A percentile compares a stretch with the other conserved stretches of the same genome.
Evolutionary conservation across 2,113 vertebrate species (phyloP).

Genomic region (Platysteira castanea): DNA sequence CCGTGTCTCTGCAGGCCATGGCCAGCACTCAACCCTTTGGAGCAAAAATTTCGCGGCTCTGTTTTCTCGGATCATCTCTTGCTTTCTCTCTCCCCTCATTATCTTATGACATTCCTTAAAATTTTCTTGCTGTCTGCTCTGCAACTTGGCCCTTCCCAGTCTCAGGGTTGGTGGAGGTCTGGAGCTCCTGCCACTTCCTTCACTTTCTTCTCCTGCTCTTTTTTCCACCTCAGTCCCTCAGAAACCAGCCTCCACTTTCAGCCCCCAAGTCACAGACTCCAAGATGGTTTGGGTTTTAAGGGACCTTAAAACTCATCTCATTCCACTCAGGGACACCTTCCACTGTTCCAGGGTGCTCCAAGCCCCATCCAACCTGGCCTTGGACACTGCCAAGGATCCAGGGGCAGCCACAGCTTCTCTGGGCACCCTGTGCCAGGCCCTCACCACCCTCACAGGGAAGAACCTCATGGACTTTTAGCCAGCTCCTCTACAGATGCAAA

Average conservation of each 20-base stretch:
- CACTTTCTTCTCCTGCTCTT: neutral
- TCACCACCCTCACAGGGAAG: neutral
- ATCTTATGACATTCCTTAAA: rapidly evolving
- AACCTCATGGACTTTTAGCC: neutral
- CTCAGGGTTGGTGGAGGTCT: neutral
- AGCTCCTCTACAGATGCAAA: neutral
- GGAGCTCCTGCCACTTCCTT: neutral
- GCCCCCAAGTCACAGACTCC: neutral
- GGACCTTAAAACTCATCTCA: neutral
- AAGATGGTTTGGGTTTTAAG: neutral
- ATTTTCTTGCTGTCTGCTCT: neutral
- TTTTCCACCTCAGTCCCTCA: neutral
- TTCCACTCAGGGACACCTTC: neutral
- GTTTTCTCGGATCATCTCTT: neutral
- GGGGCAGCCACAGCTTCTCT: neutral
- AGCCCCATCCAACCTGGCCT: neutral
- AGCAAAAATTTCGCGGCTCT: neutral
- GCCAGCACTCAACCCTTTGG: neutral
- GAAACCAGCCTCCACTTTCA: neutral
- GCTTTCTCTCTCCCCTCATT: neutral
- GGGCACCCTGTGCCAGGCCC: neutral
- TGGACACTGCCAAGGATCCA: neutral
- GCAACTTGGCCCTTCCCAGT: neutral
- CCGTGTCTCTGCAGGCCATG: neutral
- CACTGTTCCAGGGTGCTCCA: neutral